Evolutionary conservation across 2,797 vertebrate genomes (phyloP).

Genomic region (Channallabes apus): DNA sequence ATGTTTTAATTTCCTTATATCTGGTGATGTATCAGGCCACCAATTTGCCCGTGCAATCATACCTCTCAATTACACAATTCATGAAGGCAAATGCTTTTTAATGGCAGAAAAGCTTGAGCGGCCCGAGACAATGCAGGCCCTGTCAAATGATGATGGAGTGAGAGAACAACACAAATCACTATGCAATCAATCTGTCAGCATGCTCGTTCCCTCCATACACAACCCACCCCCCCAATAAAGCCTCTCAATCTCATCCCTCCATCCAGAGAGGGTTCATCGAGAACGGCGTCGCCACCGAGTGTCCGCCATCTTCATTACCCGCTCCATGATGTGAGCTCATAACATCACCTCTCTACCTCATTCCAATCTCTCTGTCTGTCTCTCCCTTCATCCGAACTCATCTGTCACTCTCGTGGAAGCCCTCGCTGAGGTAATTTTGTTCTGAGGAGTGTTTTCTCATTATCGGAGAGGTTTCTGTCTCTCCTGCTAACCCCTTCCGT

Average conservation of each 20-base stretch:
- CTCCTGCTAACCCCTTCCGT: not conserved
- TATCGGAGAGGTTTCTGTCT: not conserved
- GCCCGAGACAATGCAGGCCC: constrained; percentile 38
- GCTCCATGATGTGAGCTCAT: constrained; percentile 39
- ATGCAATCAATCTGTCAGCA: constrained; percentile 45
- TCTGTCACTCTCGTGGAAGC: constrained; percentile 42
- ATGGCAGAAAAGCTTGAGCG: constrained; percentile 36
- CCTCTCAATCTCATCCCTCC: not conserved
- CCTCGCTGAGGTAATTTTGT: constrained; percentile 17
- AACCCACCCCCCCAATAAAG: not conserved
- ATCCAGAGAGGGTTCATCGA: not conserved
- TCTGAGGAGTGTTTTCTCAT: constrained; percentile 1
- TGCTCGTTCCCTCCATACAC: not conserved
- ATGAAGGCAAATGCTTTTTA: constrained; percentile 47
- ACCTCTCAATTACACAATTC: constrained; percentile 39
- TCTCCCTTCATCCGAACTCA: constrained; percentile 19
- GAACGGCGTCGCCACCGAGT: constrained; percentile 2
- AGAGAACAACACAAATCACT: constrained; percentile 45
- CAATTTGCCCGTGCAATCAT: constrained; percentile 30
- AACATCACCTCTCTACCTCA: constrained; percentile 30
- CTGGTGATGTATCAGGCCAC: constrained; percentile 32
- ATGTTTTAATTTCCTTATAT: constrained; percentile 38
- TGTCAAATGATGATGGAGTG: constrained; percentile 42
- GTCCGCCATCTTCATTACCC: constrained; percentile 38
- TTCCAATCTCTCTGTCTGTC: constrained; percentile 44